Percentiles rank a stretch among this genome's conserved stretches.
Evolutionary conservation across 37 sponge, comb jelly and placozoan genomes (phyloP).

Genomic region (Oopsacas minuta): DNA sequence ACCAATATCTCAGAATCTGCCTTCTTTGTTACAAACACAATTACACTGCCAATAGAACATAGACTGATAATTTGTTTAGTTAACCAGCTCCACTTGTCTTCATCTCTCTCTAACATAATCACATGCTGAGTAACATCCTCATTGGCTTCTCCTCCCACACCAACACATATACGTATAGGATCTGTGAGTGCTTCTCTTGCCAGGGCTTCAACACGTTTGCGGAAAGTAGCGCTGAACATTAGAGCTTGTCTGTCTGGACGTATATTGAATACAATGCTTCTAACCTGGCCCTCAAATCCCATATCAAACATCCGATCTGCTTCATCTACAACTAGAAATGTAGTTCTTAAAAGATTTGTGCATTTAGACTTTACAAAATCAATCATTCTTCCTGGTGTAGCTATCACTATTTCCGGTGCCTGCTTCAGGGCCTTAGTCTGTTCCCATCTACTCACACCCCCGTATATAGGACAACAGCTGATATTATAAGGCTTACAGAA

Average conservation of each 20-base stretch:
- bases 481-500: constrained; percentile 77
- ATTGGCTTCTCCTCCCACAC: constrained; percentile 83
- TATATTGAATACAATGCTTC: constrained; percentile 76
- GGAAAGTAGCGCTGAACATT: constrained; percentile 93
- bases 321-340: constrained; percentile 93
- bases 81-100: constrained; percentile 89
- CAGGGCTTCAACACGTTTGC: constrained; percentile 78
- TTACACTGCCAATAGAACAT: constrained; percentile 84
- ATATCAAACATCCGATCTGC: constrained; percentile 99
- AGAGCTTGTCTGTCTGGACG: constrained; percentile 85
- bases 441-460: constrained; percentile 87
- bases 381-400: constrained; percentile 93
- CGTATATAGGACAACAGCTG: constrained; percentile 61
- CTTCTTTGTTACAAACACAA: constrained; percentile 86
- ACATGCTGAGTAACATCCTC: constrained; percentile 85
- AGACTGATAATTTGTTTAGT: constrained; percentile 59
- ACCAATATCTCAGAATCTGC: constrained; percentile 64
- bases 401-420: constrained; percentile 83
- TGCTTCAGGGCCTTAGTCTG: constrained; percentile 78
- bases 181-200: constrained; percentile 72
- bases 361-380: constrained; percentile 81
- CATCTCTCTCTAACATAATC: constrained; percentile 35
- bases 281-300: constrained; percentile 88
- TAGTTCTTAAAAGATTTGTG: constrained; percentile 61
- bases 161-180: constrained; percentile 75